Evolutionary conservation across 1,140 invertebrate species (phyloP), one percentile per base, ranked within the genome.

Genomic region (Brachionus calyciflorus): DNA sequence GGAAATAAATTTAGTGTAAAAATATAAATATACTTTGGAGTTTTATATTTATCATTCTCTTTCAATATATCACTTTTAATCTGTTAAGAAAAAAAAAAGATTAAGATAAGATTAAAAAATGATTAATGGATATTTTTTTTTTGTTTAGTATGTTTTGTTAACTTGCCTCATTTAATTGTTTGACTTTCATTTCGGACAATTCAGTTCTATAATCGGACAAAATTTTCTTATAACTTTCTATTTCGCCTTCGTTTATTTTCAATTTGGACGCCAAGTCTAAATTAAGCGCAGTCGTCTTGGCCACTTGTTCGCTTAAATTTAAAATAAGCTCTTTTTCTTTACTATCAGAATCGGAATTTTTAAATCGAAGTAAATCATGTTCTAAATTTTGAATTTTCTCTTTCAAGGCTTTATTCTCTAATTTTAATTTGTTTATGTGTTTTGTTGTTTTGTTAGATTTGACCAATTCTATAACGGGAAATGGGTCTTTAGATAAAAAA

Each of bases 321-420:
- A 65, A 10, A 4, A 65, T 65, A 65, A 65, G 60, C 60, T 65
- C 60, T 65, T 65, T 65, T 41, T 65, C 60, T 46, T 65, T 65
- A 28, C 17, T 44, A 41, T 65, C 40, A 10, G n/a, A 19, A 9
- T 65, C 60, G 40, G 37, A 17, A 14, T 65, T 14, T 60, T 41
- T 65, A 19, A 24, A 37, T 14, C 33, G 17, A 46, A 9, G 14
- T 21, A 65, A 21, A 19, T 65, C 60, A 44, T 65, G 41, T 65
- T 41, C 40, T 41, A 65, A 26, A 37, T 41, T 6, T 12, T 14
- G 7, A 44, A 65, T 65, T 24, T 65, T 65, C 3, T 65, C 60
- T 44, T 65, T 65, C 1, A 65, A n/a, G 6, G 17, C 24, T 44
- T 44, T 65, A 28, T 65, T 65, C 24, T 65, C 60, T 3, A 44